A percentile compares a stretch with the other conserved stretches of the same genome.
phyloP scores from a whole-genome alignment of 1,140 invertebrate genomes.

The Microvelia longipes region DNA sequence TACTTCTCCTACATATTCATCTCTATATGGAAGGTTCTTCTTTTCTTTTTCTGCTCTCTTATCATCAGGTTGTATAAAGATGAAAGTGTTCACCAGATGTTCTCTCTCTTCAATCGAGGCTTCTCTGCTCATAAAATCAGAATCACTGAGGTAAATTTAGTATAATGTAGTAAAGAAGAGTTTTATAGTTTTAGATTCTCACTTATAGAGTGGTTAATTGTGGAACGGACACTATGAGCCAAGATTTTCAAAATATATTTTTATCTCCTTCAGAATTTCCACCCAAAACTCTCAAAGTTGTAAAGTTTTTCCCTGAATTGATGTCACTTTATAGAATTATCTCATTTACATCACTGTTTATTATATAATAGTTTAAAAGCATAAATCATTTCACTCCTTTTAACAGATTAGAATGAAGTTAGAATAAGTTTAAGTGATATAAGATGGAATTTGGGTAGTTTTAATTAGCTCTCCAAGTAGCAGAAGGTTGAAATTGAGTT shows the following conservation, averaged over 20 bases:
- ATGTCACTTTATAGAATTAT: too few relatives aligned
- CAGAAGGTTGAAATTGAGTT: too few relatives aligned
- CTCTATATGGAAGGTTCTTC: slow-evolving; percentile 72
- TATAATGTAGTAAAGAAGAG: not conserved
- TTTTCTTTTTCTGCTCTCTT: slow-evolving; percentile 58
- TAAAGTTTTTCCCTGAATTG: too few relatives aligned
- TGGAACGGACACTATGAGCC: not conserved
- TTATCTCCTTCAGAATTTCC: too few relatives aligned
- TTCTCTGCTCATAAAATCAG: slow-evolving; percentile 64
- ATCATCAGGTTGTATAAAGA: slow-evolving; percentile 57
- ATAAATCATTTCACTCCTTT: too few relatives aligned
- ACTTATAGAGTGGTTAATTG: not conserved
- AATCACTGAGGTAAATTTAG: slow-evolving; percentile 52
- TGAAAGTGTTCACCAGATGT: slow-evolving; percentile 59
- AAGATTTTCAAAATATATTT: not conserved
- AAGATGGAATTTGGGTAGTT: too few relatives aligned
- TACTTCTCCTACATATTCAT: slow-evolving; percentile 82
- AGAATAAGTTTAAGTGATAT: too few relatives aligned
- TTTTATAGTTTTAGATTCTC: not conserved
- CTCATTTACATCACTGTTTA: too few relatives aligned
- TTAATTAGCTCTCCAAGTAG: too few relatives aligned
- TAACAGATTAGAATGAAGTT: too few relatives aligned
- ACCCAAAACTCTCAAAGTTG: too few relatives aligned
- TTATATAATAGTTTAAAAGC: too few relatives aligned
- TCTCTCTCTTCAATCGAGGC: slow-evolving; percentile 52